Conservation (phyloP, 2,113 vertebrate species). For the Heloderma charlesbogerti region DNA sequence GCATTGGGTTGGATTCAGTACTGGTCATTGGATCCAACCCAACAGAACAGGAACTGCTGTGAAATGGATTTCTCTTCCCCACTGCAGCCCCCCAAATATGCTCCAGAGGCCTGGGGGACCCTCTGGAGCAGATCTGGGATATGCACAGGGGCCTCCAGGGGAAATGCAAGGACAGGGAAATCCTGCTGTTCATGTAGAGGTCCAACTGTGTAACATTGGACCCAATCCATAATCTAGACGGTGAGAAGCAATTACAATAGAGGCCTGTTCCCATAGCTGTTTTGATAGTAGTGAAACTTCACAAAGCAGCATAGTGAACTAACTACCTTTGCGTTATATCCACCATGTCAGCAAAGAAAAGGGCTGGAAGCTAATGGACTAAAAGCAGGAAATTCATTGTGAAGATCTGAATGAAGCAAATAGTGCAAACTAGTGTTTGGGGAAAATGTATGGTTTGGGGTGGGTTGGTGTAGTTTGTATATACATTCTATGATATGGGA, state of each 20-base stretch:
- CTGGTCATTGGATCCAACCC: no score
- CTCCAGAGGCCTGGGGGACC: no score
- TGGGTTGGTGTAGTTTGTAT: background rate
- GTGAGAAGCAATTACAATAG: background rate
- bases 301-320: background rate
- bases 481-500: constrained; percentile 17
- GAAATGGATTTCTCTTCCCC: no score
- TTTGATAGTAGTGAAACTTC: background rate
- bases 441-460: constrained; percentile 1
- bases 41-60: no score
- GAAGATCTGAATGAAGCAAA: background rate
- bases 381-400: constrained; percentile 8
- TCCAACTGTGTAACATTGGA: no score
- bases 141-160: no score
- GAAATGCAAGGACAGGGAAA: no score
- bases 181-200: no score
- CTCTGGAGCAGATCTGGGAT: no score
- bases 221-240: background rate
- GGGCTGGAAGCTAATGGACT: background rate
- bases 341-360: background rate
- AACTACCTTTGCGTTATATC: background rate
- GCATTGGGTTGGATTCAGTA: background rate
- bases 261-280: background rate
- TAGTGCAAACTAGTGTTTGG: background rate
- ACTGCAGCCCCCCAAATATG: no score